Base-by-base conservation (phyloP, 1,140 invertebrate genomes). In the Drosophila ambigua region DNA sequence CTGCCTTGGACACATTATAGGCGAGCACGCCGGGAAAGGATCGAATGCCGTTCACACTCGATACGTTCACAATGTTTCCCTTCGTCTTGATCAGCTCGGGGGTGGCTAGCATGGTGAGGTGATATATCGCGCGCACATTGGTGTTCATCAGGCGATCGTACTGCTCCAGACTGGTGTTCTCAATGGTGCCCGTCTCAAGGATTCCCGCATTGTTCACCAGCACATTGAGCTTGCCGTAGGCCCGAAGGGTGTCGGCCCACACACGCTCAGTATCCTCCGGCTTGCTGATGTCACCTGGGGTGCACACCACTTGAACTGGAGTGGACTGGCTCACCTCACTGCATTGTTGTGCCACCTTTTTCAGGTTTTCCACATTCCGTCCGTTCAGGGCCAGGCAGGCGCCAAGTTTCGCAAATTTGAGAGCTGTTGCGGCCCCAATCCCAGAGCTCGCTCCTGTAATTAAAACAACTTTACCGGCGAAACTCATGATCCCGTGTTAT, bases 161-260 rank as follows among this genome's bases (percentile, higher is more conserved):
- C 77, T 97, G 96, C 49, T 95, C 95, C 72, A 98, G 90, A 41
- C 94, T 94, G 0, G 97, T 97, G 71, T 94, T 96, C 92, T 98
- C 97, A 79, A 98, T 97, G 7, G 93, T 94, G 45, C 97, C 98
- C 44, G 90, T 93, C 89, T 96, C 96, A 28, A 98, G 90, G 58
- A 97, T 95, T 5, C 98, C 98, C 35, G 97, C 98, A 93, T 96
- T 97, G 91, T 98, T 99, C 0, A 98, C 93, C 31, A 97, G 91
- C 31, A 97, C 94, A 92, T 97, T 96, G 7, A 97, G 90, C 88
- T 94, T 94, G 4, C 95, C 95, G 90, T 94, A 97, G 66, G 95
- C 94, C 55, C 94, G 92, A 2, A 97, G 92, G 0, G 96, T 96
- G 6, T 93, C 93, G 5, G 95, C 93, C 2, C 97, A 90, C 20